A percentile compares a stretch with the other conserved stretches of the same genome.
Evolutionary conservation across 2,797 vertebrate species (phyloP).

Genomic region (Rhinatrema bivittatum): DNA sequence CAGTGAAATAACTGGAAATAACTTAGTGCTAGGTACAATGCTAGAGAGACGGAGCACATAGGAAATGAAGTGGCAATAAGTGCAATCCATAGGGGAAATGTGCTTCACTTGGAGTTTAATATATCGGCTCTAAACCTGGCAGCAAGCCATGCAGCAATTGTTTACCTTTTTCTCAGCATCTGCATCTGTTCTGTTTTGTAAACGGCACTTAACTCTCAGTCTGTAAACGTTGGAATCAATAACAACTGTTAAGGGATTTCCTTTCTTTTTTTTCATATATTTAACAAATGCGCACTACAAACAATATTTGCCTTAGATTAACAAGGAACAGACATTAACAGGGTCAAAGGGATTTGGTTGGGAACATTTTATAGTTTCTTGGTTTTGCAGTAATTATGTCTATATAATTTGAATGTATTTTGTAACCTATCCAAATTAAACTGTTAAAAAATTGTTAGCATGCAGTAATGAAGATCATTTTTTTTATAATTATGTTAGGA

Average conservation of each 20-base stretch:
- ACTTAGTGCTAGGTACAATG: conserved; percentile 60
- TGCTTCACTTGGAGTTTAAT: conserved; percentile 95
- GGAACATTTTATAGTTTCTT: conserved; percentile 55
- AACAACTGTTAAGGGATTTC: conserved; percentile 96
- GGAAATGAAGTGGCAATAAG: conserved; percentile 99
- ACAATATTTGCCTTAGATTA: conserved; percentile 65
- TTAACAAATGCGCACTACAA: conserved; percentile 57
- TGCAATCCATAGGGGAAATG: conserved; percentile 95
- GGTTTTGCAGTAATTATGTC: conserved; percentile 53
- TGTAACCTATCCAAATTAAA: conserved; percentile 62
- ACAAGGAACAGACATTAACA: conserved; percentile 57
- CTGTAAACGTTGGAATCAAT: conserved; percentile 91
- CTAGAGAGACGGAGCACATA: conserved; percentile 57
- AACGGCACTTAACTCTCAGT: conserved; percentile 93
- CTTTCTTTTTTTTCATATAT: conserved; percentile 63
- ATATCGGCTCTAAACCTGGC: conserved; percentile 89
- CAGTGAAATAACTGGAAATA: conserved; percentile 76
- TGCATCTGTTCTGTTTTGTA: conserved; percentile 98
- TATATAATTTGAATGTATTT: conserved; percentile 53
- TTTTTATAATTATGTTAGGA: conserved; percentile 63
- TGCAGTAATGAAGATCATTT: conserved; percentile 59
- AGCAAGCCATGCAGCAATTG: conserved; percentile 94
- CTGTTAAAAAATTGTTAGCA: conserved; percentile 53
- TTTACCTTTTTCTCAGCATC: conserved; percentile 98
- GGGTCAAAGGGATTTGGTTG: conserved; percentile 63